These are phyloP conservation scores for Sinocyclocheilus anophthalmus DNA, from an alignment of 2,113 vertebrate species.

Conservation along the genomic window DNA sequence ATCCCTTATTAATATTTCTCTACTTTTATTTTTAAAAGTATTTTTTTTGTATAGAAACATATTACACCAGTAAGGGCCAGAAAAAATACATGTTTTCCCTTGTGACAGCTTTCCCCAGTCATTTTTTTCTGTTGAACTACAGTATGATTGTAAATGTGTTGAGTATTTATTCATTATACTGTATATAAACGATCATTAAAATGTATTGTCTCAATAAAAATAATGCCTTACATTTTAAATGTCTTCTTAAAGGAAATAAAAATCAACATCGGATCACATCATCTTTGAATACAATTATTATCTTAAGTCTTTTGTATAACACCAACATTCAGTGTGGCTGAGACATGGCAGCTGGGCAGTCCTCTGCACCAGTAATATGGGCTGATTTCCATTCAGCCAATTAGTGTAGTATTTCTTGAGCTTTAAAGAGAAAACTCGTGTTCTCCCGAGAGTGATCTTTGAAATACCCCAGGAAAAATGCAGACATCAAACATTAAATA, in stretches of 20 bases:
- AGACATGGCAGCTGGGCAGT: slow-evolving; percentile 64
- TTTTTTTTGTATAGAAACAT: neutral
- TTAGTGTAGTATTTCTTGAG: slow-evolving; percentile 74
- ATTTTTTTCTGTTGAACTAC: neutral
- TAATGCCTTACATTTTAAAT: neutral
- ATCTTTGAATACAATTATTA: neutral
- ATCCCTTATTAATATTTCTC: neutral
- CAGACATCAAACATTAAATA: slow-evolving; percentile 70
- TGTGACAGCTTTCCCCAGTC: neutral
- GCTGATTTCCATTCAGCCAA: slow-evolving; percentile 70
- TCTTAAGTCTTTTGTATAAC: neutral
- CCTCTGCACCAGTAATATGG: slow-evolving; percentile 68
- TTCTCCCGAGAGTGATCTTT: slow-evolving; percentile 71
- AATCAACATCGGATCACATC: neutral
- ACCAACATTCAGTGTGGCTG: neutral
- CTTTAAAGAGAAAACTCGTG: slow-evolving; percentile 72
- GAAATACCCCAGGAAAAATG: slow-evolving; percentile 68
- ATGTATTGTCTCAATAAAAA: neutral
- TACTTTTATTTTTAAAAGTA: neutral
- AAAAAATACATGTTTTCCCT: neutral
- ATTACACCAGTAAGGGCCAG: neutral
- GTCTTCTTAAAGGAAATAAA: neutral
- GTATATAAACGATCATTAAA: neutral
- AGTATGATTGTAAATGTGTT: neutral
- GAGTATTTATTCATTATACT: neutral